Evolutionary conservation across 1,140 invertebrate genomes (phyloP).

Genomic region (Drosophila kikkawai): DNA sequence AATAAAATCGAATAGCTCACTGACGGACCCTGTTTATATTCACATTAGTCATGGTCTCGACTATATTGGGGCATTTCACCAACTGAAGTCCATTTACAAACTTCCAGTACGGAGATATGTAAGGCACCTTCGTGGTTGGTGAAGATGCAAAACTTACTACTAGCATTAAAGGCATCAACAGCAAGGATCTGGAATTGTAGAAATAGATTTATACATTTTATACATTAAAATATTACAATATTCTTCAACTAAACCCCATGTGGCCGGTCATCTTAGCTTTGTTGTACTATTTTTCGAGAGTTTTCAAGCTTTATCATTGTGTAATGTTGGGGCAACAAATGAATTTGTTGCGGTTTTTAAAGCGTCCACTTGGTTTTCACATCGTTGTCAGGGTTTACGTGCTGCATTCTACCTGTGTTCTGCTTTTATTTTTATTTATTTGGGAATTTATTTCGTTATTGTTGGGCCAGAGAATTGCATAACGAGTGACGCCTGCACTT

Average conservation of each 20-base stretch:
- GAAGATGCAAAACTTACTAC: background rate
- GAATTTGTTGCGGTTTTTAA: constrained; percentile 30
- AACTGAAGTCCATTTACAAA: background rate
- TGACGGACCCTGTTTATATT: constrained; percentile 17
- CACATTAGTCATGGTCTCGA: constrained; percentile 18
- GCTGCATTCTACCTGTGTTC: constrained; percentile 15
- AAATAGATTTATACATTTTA: no score
- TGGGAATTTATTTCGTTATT: constrained; percentile 13
- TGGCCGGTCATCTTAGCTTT: no score
- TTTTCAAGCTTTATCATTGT: background rate
- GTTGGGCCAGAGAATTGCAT: constrained; percentile 23
- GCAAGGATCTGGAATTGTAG: background rate
- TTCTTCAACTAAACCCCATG: background rate
- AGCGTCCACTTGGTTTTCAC: constrained; percentile 5
- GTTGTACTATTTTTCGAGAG: background rate
- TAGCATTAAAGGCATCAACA: background rate
- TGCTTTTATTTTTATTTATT: constrained; percentile 16
- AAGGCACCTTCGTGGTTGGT: accelerated
- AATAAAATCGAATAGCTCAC: background rate
- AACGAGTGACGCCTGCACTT: constrained; percentile 13
- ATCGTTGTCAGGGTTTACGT: constrained; percentile 16
- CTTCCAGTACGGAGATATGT: background rate
- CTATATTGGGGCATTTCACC: constrained; percentile 7
- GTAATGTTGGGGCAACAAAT: background rate
- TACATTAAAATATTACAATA: background rate